These are phyloP conservation scores for Conus canariensis DNA, from an alignment of 2,888 invertebrate species.

Conservation along the genomic window DNA sequence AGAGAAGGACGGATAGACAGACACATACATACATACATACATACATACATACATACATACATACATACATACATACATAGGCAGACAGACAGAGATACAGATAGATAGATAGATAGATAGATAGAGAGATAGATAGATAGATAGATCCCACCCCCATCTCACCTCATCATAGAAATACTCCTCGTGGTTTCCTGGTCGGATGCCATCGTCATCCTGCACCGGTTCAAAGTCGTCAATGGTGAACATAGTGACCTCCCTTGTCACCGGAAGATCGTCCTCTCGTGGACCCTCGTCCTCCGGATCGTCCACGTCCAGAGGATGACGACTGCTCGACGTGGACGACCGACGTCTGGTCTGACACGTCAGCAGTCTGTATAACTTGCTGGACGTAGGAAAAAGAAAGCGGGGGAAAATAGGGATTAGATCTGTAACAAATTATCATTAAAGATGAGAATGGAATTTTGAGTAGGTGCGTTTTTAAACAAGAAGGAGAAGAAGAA, in stretches of 20 bases:
- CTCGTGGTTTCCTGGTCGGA: not conserved
- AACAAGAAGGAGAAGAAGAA: too few species aligned
- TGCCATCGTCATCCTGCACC: not conserved
- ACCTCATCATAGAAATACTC: conserved; percentile 15
- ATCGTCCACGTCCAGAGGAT: conserved; percentile 26
- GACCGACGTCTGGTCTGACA: not conserved
- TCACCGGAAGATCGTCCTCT: conserved; percentile 7
- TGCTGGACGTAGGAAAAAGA: not conserved
- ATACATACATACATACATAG: too few species aligned
- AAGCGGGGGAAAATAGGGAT: too few species aligned
- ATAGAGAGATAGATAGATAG: too few species aligned
- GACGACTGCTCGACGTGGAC: conserved; percentile 21
- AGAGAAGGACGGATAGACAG: too few species aligned
- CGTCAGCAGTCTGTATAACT: not conserved
- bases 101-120: too few species aligned
- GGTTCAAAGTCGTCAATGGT: conserved; percentile 32
- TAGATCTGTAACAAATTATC: too few species aligned
- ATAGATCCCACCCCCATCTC: not conserved
- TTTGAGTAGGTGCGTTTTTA: too few species aligned
- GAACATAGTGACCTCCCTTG: conserved; percentile 10
- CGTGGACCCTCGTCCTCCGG: not conserved
- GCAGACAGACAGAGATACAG: too few species aligned
- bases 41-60: too few species aligned
- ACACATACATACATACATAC: too few species aligned
- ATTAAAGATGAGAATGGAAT: too few species aligned